Evolutionary conservation across 1,140 invertebrate genomes (phyloP), one percentile per base, ranked within the genome.

Genomic region (Rhagoletis pomonella): DNA sequence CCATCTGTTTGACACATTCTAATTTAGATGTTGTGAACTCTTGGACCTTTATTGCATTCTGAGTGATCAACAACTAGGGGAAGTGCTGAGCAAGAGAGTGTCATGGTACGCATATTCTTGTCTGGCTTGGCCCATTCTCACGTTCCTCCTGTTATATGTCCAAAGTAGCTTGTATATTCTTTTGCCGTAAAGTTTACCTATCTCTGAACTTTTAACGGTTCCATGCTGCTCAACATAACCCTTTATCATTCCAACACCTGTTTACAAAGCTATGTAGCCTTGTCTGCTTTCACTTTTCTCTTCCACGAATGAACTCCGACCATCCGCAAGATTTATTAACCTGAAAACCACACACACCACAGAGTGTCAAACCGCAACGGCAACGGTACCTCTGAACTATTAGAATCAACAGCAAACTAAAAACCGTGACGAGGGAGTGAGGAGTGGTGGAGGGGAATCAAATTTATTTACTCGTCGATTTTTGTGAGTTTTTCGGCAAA

Each of bases 391-490:
- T n/a, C n/a, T 7, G 2, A 50, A 81, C 47, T 55, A 55, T 2
- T 55, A 7, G 39, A 44, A 47, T 9, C 67, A 17, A 42, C 73
- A 81, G 9, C 6, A 12, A 55, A 10, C 17, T 19, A 29, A 81
- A 29, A 67, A 67, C 6, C 4, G 17, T 14, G 17, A 64, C 4
- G 17, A 10, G 17, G 39, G 39, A 67, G 10, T 67, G 29, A 67
- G 39, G n/a, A 29, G 39, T 4, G n/a, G 4, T 29, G 10, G 39
- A 39, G 14, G 29, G 65, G 39, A 42, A 19, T 17, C 44, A 5
- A 73, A 73, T 81, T 81, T 81, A 81, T 55, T 81, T 81, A n/a
- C 47, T 29, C 42, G 17, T 73, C 5, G 5, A 44, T 73, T 73
- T 69, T 81, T 81, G 69, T 17, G 73, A 12, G 29, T 1, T 67